These are phyloP conservation scores for Sparus aurata DNA, from an alignment of 2,797 vertebrate species.

Conservation along the genomic window DNA sequence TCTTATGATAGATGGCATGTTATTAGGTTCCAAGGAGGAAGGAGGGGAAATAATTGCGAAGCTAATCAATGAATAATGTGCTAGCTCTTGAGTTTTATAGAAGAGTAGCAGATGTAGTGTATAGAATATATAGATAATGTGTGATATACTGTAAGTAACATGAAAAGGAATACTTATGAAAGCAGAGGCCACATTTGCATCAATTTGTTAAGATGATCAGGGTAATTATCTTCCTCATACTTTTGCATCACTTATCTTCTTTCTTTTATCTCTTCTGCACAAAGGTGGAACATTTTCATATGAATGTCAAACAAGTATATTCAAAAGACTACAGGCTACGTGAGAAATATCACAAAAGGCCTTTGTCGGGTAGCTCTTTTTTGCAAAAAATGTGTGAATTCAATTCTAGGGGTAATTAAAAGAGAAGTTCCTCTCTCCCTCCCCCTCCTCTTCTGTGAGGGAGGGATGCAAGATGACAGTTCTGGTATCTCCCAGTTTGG, in stretches of 20 bases:
- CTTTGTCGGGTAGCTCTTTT: neutral
- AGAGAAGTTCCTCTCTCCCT: slow-evolving; percentile 3
- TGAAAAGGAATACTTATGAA: slow-evolving; percentile 24
- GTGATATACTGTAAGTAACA: slow-evolving; percentile 2
- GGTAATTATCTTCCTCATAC: slow-evolving; percentile 30
- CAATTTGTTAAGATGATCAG: slow-evolving; percentile 28
- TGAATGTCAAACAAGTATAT: slow-evolving; percentile 20
- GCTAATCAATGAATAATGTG: slow-evolving; percentile 37
- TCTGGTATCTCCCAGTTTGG: slow-evolving; percentile 55
- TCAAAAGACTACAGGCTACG: neutral
- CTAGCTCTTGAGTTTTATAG: slow-evolving; percentile 19
- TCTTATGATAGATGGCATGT: slow-evolving; percentile 18
- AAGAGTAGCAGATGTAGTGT: neutral
- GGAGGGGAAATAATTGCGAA: slow-evolving; percentile 12
- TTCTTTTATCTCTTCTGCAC: slow-evolving; percentile 26
- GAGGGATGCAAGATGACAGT: slow-evolving; percentile 26
- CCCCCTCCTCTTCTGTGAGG: slow-evolving; percentile 13
- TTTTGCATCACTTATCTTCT: slow-evolving; percentile 20
- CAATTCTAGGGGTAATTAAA: slow-evolving; percentile 40
- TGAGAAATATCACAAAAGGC: slow-evolving; percentile 15
- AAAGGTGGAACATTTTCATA: slow-evolving; percentile 11
- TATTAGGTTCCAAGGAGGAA: slow-evolving; percentile 1
- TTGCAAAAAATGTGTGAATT: slow-evolving; percentile 16
- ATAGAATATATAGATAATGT: slow-evolving; percentile 7
- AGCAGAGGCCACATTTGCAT: slow-evolving; percentile 2